Evolutionary conservation across 2,797 vertebrate genomes (phyloP), one percentile per base, ranked within the genome.

Genomic region (Mastacembelus armatus): DNA sequence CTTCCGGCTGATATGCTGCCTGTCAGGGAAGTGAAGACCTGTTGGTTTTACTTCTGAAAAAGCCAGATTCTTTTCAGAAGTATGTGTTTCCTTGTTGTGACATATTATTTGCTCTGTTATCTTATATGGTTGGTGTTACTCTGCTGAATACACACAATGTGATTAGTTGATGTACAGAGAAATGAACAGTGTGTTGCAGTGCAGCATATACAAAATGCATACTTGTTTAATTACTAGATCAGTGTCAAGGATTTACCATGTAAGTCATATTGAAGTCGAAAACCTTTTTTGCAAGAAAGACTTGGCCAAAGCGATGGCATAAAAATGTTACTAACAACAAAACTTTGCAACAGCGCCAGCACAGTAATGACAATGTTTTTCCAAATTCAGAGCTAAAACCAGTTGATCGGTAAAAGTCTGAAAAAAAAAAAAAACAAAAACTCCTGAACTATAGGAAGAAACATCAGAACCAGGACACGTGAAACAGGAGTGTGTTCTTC

Each of bases 401-500:
- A n/a, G n/a, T n/a, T n/a, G n/a, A n/a, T n/a, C n/a, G n/a, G n/a
- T n/a, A n/a, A n/a, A n/a, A n/a, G n/a, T n/a, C n/a, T n/a, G n/a
- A n/a, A n/a, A n/a, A n/a, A n/a, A n/a, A n/a, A n/a, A n/a, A n/a
- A 12, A 66, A 51, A 4, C 10, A 19, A 11, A 32, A 60, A 51
- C 14, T 61, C n/a, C 9, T 40, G 14, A 54, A 56, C 26, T 69
- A 44, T 19, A 5, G 4, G 15, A 16, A 29, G 62, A 64, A 70
- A 19, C n/a, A 1, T 58, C 61, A 68, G 47, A 77, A 72, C 26
- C 65, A 40, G 73, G 58, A 54, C 47, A 24, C 18, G 35, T 76
- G 70, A 83, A 84, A 74, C 47, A 47, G 56, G 66, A 78, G 66
- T 71, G 48, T 63, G 65, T 45, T 69, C 71, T 72, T 83, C 50